Conservation (phyloP, 2,113 vertebrate species). For the Fulmarus glacialis region DNA sequence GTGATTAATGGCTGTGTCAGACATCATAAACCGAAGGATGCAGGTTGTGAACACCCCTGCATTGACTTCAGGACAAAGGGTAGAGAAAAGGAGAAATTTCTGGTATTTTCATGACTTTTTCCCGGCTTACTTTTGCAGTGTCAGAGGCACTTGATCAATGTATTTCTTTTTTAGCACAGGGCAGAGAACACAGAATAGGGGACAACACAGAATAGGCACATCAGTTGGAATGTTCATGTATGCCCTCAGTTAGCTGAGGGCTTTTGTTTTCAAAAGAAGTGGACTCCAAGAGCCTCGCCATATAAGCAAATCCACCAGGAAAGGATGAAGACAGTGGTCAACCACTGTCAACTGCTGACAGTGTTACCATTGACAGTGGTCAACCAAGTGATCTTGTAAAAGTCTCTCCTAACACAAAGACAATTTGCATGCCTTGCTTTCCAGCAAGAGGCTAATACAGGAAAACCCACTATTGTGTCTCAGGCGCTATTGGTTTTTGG, state of each 20-base stretch:
- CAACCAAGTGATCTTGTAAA: neutral
- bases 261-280: neutral
- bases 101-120: neutral
- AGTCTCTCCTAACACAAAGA: neutral
- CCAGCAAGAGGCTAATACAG: neutral
- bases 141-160: neutral
- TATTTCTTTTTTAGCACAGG: neutral
- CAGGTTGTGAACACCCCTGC: neutral
- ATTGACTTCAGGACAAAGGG: neutral
- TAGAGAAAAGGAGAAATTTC: neutral
- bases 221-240: neutral
- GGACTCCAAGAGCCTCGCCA: rapidly evolving
- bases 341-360: neutral
- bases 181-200: neutral
- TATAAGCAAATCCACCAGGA: neutral
- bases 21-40: neutral
- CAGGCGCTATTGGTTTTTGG: neutral
- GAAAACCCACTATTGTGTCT: neutral
- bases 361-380: neutral
- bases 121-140: neutral
- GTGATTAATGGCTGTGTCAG: neutral
- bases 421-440: neutral
- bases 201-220: neutral
- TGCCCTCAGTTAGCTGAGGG: neutral
- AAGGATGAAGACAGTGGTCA: neutral